phyloP scores from a whole-genome alignment of 2,797 vertebrate species.

The Poecilia gillii region DNA sequence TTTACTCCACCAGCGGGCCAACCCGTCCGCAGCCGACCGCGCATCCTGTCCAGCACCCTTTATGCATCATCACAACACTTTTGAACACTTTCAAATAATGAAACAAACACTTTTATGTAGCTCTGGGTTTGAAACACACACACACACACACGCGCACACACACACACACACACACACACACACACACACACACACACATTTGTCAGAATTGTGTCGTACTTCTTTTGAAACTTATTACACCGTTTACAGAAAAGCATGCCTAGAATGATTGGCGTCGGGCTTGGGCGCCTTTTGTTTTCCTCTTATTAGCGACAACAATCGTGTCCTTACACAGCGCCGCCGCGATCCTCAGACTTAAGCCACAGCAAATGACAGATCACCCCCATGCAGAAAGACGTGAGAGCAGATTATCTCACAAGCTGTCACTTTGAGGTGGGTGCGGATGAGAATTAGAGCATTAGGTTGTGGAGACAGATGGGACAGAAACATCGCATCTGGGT shows the following conservation, averaged over 20 bases:
- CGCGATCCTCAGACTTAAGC: conserved; percentile 9
- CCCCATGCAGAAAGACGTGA: conserved; percentile 42
- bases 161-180: too few species aligned
- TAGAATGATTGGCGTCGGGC: background rate
- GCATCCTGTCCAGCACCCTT: background rate
- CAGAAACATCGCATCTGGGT: conserved; percentile 11
- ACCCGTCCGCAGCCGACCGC: background rate
- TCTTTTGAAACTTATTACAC: background rate
- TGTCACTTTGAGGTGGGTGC: conserved; percentile 61
- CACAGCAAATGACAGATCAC: conserved; percentile 46
- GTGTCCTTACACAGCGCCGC: background rate
- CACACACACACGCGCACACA: too few species aligned
- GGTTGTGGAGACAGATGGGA: conserved; percentile 18
- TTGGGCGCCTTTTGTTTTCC: background rate
- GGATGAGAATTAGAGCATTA: background rate
- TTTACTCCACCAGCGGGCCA: background rate
- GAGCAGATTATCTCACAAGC: conserved; percentile 67
- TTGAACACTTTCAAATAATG: background rate
- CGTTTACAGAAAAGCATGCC: background rate
- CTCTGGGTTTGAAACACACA: background rate
- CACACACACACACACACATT: too few species aligned
- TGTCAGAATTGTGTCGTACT: background rate
- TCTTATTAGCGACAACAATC: background rate
- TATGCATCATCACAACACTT: background rate
- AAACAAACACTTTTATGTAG: background rate